These are phyloP conservation scores for Rhabdornis inornatus DNA, from an alignment of 2,113 vertebrate genomes.

Conservation along the genomic window DNA sequence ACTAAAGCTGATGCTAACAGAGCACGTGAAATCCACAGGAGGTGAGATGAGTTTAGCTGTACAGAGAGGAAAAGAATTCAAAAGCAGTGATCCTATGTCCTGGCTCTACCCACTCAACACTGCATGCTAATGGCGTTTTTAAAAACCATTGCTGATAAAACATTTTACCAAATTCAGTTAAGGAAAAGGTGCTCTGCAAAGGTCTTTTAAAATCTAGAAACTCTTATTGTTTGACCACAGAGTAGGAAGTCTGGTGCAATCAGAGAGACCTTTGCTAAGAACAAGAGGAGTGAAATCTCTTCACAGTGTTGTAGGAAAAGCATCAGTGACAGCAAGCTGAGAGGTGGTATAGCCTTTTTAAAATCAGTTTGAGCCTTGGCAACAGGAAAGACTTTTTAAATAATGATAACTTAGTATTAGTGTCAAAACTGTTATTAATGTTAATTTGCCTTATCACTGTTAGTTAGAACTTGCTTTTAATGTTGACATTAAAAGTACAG, in stretches of 20 bases:
- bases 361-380: slow-evolving; percentile 60
- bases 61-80: neutral
- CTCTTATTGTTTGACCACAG: neutral
- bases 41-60: neutral
- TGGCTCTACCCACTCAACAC: neutral
- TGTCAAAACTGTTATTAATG: slow-evolving; percentile 75
- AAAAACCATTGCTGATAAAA: neutral
- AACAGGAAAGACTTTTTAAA: slow-evolving; percentile 63
- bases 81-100: neutral
- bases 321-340: slow-evolving; percentile 27
- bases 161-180: neutral
- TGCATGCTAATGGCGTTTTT: neutral
- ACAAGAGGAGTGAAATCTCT: slow-evolving; percentile 1
- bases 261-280: neutral
- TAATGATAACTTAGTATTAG: slow-evolving; percentile 73
- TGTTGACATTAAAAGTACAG: slow-evolving; percentile 75
- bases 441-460: slow-evolving; percentile 73
- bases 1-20: neutral
- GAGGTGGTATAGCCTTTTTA: slow-evolving; percentile 4
- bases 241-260: neutral
- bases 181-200: neutral
- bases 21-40: neutral
- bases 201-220: neutral
- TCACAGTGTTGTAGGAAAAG: slow-evolving; percentile 22
- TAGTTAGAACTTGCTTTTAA: slow-evolving; percentile 75